Conservation (phyloP, 2,113 vertebrate genomes). For the Gallinago jamesoni region DNA sequence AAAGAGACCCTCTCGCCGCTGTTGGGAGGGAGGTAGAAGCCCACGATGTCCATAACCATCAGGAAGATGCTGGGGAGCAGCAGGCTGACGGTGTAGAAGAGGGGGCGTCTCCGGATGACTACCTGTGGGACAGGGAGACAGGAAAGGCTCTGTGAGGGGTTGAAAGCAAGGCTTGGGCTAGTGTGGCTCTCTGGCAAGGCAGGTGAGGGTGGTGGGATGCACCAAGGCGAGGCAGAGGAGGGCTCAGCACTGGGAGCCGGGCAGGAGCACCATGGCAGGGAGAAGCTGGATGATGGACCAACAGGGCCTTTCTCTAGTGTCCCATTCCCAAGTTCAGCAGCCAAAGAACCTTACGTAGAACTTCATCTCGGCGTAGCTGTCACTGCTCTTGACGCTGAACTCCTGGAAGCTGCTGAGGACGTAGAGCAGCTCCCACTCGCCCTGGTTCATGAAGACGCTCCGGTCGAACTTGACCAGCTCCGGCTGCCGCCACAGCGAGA, state of each 20-base stretch:
- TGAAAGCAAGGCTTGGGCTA: background rate
- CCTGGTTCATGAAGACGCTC: conserved; percentile 94
- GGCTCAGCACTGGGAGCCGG: background rate
- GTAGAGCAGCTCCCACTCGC: conserved; percentile 96
- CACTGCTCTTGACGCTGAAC: conserved; percentile 86
- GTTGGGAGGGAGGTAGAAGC: conserved; percentile 96
- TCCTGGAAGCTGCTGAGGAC: conserved; percentile 85
- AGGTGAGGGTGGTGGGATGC: background rate
- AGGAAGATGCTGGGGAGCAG: conserved; percentile 95
- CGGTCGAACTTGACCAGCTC: conserved; percentile 89
- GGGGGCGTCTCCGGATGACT: conserved; percentile 91
- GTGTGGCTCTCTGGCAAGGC: background rate
- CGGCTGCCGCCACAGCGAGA: conserved; percentile 88
- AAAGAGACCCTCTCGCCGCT: conserved; percentile 97
- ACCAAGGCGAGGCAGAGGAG: background rate
- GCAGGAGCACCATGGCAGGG: background rate
- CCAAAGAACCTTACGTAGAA: conserved; percentile 84
- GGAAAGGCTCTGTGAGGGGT: background rate
- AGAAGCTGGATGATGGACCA: background rate
- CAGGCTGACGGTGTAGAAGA: conserved; percentile 93
- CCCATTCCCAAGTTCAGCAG: fast-evolving
- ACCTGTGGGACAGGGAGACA: conserved; percentile 74
- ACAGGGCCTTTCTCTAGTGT: background rate
- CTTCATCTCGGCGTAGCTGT: conserved; percentile 92
- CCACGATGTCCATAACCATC: conserved; percentile 96